Conservation (phyloP, 2,113 vertebrate species). For the Colaptes auratus region DNA sequence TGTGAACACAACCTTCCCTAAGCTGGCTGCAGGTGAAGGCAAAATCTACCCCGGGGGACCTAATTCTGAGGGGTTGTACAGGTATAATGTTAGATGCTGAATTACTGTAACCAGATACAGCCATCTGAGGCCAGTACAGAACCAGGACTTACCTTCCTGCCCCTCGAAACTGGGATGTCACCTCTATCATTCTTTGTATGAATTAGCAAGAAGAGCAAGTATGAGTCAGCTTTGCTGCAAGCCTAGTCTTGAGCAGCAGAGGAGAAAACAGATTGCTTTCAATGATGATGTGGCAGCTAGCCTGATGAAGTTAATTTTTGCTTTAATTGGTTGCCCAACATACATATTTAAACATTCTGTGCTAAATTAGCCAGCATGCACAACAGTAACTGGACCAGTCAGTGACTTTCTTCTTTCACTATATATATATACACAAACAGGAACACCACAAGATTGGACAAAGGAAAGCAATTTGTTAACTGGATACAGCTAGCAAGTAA, state of each 20-base stretch:
- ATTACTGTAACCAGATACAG: not conserved
- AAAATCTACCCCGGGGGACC: not conserved
- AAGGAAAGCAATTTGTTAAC: slow-evolving; percentile 64
- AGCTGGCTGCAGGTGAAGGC: not conserved
- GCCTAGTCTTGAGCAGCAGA: not conserved
- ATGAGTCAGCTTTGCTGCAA: slow-evolving; percentile 29
- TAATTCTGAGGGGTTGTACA: not conserved
- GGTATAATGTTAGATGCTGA: not conserved
- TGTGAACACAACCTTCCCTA: not conserved
- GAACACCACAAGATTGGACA: slow-evolving; percentile 53
- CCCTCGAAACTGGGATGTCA: not conserved
- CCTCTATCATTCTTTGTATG: not conserved
- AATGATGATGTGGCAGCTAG: slow-evolving; percentile 23
- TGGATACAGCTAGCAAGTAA: slow-evolving; percentile 41
- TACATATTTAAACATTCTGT: slow-evolving; percentile 54
- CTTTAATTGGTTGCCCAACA: slow-evolving; percentile 63
- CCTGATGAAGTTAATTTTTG: slow-evolving; percentile 52
- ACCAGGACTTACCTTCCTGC: not conserved
- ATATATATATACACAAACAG: slow-evolving; percentile 56
- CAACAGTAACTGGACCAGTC: slow-evolving; percentile 50
- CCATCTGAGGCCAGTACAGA: not conserved
- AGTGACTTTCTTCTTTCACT: slow-evolving; percentile 49
- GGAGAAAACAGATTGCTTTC: slow-evolving; percentile 12
- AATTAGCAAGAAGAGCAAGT: slow-evolving; percentile 13
- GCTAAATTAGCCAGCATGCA: slow-evolving; percentile 55